Conservation (phyloP, 2,888 invertebrate genomes). For the Lepidochitona cinerea region DNA sequence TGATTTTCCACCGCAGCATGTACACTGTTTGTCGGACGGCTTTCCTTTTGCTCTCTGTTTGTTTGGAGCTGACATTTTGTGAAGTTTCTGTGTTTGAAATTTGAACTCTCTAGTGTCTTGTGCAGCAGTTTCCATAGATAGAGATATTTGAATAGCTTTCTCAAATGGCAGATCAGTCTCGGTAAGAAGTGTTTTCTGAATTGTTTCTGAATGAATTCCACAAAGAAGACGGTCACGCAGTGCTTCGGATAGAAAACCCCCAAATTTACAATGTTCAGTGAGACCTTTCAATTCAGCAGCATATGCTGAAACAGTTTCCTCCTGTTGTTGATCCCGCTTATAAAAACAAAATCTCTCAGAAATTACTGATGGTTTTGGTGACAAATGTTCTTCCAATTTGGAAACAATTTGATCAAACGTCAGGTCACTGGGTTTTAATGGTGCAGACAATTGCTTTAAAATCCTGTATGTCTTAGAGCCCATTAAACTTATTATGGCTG, state of each 20-base stretch:
- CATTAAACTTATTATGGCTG: constrained; percentile 27
- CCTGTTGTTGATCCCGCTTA: background rate
- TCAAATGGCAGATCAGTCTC: constrained; percentile 12
- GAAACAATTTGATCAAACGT: constrained; percentile 17
- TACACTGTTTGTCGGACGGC: no score
- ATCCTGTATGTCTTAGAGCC: constrained; percentile 20
- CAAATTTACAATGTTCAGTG: constrained; percentile 10
- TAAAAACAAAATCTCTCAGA: constrained; percentile 21
- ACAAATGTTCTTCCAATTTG: constrained; percentile 17
- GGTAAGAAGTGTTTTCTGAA: constrained; percentile 23
- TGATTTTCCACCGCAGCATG: no score
- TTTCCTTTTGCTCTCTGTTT: no score
- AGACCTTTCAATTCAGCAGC: background rate
- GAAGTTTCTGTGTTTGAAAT: no score
- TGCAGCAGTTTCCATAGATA: constrained; percentile 28
- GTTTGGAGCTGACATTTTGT: no score
- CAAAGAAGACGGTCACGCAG: constrained; percentile 33
- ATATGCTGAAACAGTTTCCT: background rate
- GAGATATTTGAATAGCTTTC: constrained; percentile 17
- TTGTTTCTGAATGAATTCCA: constrained; percentile 17
- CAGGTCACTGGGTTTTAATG: constrained; percentile 27
- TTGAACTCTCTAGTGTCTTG: no score
- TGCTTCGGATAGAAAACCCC: constrained; percentile 12
- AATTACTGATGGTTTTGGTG: constrained; percentile 28
- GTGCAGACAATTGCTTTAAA: constrained; percentile 21